phyloP scores from a whole-genome alignment of 1,140 invertebrate species.

The Aphelinus certus region DNA sequence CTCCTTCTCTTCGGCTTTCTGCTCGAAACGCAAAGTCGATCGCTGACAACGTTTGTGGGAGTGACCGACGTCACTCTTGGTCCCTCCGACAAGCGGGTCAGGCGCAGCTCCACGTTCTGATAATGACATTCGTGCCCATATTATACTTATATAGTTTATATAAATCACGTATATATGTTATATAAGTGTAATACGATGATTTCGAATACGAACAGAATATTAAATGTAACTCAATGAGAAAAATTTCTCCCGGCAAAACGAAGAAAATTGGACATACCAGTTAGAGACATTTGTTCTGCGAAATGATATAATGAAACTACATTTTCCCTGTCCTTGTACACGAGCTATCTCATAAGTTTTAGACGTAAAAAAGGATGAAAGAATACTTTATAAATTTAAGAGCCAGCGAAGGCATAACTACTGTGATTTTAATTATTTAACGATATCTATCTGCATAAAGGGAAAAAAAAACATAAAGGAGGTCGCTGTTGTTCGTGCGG shows the following conservation, averaged over 20 bases:
- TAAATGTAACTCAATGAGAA: conserved; percentile 30
- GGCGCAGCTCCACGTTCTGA: conserved; percentile 44
- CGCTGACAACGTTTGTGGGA: conserved; percentile 62
- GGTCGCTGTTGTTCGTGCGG: conserved; percentile 48
- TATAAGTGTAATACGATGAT: conserved; percentile 25
- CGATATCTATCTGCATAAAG: conserved; percentile 60
- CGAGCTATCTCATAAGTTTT: conserved; percentile 62
- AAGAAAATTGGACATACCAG: conserved; percentile 41
- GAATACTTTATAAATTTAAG: conserved; percentile 63
- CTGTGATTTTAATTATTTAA: conserved; percentile 69
- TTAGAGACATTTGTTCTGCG: conserved; percentile 30
- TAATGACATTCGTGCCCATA: neutral
- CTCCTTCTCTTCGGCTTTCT: conserved; percentile 42
- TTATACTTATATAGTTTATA: conserved; percentile 30
- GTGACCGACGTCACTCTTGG: conserved; percentile 64
- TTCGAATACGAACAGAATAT: conserved; percentile 11
- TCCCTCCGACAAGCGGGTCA: conserved; percentile 64
- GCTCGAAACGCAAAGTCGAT: conserved; percentile 41
- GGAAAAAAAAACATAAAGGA: conserved; percentile 54
- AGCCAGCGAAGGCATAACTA: conserved; percentile 66
- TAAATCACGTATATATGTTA: conserved; percentile 14
- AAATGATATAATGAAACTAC: conserved; percentile 33
- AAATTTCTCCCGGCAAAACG: conserved; percentile 21
- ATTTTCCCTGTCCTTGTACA: conserved; percentile 52
- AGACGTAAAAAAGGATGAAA: conserved; percentile 47